Conservation (phyloP, 2,888 invertebrate genomes). For the Papilio demoleus region DNA sequence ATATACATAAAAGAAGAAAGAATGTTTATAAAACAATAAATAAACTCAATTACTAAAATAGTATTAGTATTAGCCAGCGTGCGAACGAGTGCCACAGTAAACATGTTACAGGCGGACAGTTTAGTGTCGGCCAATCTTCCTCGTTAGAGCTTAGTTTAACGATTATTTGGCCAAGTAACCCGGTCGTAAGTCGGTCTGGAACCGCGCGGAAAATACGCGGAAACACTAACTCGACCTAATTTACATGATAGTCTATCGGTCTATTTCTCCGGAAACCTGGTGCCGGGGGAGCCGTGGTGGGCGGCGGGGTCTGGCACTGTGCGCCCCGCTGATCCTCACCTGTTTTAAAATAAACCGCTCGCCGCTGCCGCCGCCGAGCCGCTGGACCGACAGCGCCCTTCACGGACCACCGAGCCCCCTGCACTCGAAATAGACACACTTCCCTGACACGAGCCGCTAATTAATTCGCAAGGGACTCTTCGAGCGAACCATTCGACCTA, state of each 20-base stretch:
- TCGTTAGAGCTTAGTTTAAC: constrained; percentile 1
- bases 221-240: constrained; percentile 70
- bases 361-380: constrained; percentile 47
- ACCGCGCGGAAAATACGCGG: constrained; percentile 49
- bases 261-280: constrained; percentile 77
- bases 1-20: not conserved
- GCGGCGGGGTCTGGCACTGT: constrained; percentile 70
- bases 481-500: not conserved
- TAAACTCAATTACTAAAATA: not conserved
- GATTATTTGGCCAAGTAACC: constrained; percentile 24
- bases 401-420: constrained; percentile 72
- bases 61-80: not conserved
- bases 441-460: constrained; percentile 42
- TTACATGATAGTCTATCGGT: constrained; percentile 67
- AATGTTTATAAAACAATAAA: not conserved
- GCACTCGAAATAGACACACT: constrained; percentile 53
- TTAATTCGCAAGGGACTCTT: constrained; percentile 21
- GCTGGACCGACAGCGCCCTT: constrained; percentile 77
- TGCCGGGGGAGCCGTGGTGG: constrained; percentile 60
- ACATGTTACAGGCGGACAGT: not conserved
- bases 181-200: constrained; percentile 1
- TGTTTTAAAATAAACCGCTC: constrained; percentile 77
- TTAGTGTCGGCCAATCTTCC: not conserved
- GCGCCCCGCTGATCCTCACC: constrained; percentile 78
- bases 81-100: not conserved